These are phyloP conservation scores for Phenacoccus solenopsis DNA, from an alignment of 1,140 invertebrate species.

Conservation along the genomic window DNA sequence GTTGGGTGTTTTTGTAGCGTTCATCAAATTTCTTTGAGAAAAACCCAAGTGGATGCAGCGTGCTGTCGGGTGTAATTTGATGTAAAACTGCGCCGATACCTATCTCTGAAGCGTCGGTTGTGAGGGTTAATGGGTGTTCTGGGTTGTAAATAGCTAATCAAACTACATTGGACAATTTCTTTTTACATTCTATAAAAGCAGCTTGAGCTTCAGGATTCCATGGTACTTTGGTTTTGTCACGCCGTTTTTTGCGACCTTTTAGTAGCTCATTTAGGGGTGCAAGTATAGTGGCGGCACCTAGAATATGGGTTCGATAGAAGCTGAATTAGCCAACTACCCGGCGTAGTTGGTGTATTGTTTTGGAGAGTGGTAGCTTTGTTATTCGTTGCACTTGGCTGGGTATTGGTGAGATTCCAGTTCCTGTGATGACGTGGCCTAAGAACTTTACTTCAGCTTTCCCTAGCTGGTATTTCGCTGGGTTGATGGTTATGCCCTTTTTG, in stretches of 20 bases:
- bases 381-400: constrained; percentile 29
- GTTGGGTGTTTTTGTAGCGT: constrained; percentile 31
- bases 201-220: constrained; percentile 31
- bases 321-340: too few relatives aligned
- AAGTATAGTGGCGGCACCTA: too few relatives aligned
- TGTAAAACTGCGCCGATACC: too few relatives aligned
- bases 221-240: constrained; percentile 27
- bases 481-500: constrained; percentile 24
- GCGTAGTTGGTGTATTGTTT: constrained; percentile 29
- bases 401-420: constrained; percentile 29
- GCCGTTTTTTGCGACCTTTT: constrained; percentile 30
- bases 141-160: background rate
- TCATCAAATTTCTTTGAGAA: too few relatives aligned
- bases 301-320: constrained; percentile 31
- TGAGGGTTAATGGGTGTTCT: too few relatives aligned
- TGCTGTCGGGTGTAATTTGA: too few relatives aligned
- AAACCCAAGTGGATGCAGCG: too few relatives aligned
- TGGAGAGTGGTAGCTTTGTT: constrained; percentile 27
- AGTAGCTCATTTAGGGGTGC: too few relatives aligned
- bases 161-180: background rate
- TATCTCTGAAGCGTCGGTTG: constrained; percentile 20
- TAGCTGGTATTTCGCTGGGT: constrained; percentile 28
- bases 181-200: constrained; percentile 19
- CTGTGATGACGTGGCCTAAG: constrained; percentile 31
- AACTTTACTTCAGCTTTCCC: constrained; percentile 28